Evolutionary conservation across 2,888 invertebrate species (phyloP), one percentile per base, ranked within the genome.

Genomic region (Dorcus hopei): DNA sequence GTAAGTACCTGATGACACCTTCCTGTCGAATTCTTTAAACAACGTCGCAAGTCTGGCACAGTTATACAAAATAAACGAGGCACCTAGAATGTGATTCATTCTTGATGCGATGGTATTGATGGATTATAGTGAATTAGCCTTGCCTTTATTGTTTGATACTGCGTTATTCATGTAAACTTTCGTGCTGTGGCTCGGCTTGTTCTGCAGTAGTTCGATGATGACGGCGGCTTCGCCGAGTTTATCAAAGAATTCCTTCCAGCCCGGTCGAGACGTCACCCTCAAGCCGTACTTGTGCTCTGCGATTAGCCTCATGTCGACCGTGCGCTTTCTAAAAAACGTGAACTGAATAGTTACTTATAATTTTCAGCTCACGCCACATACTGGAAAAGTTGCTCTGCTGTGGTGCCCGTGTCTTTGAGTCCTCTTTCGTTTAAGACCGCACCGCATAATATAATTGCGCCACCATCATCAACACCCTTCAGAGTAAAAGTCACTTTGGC

Each of bases 21-120:
- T 83, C 7, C 83, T 80, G 61, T 85, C 78, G 72, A 85, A 91
- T 61, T 84, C 85, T 65, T 82, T 81, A 57, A 89, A 79, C 52
- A 91, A 81, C 1, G 86, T 83, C 67, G 85, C 82, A 52, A 92
- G 72, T 63, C 92, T 83, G 0, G 89, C 90, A 72, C 87, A 87
- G 72, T 93, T 93, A 75, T 93, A 92, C 33, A 92, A 78, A 57
- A 91, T 83, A 74, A 91, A 92, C 26, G 87, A 80, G 39, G 88
- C 87, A 52, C 89, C 90, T 90, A 64, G 33, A 62, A 63, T 57
- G 56, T 57, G 53, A 57, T 39, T 14, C 14, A 52, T 40, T 49
- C 7, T 19, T 45, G 16, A 45, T 41, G 3, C 19, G 16, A 45
- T 41, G 3, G n/a, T 9, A 4, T 41, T n/a, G 14, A 41, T 14